A percentile compares a stretch with the other conserved stretches of the same genome.
phyloP scores from a whole-genome alignment of 1,140 invertebrate species.

The Globodera ellingtonae region DNA sequence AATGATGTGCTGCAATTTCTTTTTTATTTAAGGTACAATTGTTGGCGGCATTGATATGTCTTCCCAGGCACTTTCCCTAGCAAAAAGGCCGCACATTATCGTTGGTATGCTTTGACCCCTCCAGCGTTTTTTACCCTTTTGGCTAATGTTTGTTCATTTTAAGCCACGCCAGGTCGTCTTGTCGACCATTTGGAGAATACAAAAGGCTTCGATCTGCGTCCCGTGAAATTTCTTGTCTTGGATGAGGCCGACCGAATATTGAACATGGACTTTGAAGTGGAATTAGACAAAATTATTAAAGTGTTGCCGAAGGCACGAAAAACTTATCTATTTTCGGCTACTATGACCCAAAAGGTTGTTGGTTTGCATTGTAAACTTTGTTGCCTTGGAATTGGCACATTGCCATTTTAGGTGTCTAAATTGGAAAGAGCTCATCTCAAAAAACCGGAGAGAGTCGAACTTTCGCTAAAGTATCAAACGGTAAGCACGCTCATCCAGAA shows the following conservation, averaged over 20 bases:
- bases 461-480: slow-evolving; percentile 85
- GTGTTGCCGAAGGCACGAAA: slow-evolving; percentile 83
- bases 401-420: slow-evolving; percentile 88
- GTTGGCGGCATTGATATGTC: slow-evolving; percentile 98
- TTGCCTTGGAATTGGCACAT: neutral
- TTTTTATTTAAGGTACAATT: slow-evolving; percentile 68
- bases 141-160: slow-evolving; percentile 1
- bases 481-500: slow-evolving; percentile 93
- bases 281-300: slow-evolving; percentile 85
- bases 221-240: slow-evolving; percentile 56
- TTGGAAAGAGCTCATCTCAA: slow-evolving; percentile 88
- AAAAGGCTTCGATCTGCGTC: slow-evolving; percentile 46
- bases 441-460: slow-evolving; percentile 86
- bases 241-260: slow-evolving; percentile 63
- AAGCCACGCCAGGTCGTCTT: slow-evolving; percentile 87
- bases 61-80: slow-evolving; percentile 82
- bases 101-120: slow-evolving; percentile 71
- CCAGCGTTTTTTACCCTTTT: neutral
- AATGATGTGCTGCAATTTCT: slow-evolving; percentile 13
- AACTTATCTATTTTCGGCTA: slow-evolving; percentile 94
- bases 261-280: slow-evolving; percentile 67
- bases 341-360: slow-evolving; percentile 66
- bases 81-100: slow-evolving; percentile 74
- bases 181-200: slow-evolving; percentile 56
- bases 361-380: too few relatives aligned